phyloP scores from a whole-genome alignment of 2,113 vertebrate species.

The Protobothrops mucrosquamatus region DNA sequence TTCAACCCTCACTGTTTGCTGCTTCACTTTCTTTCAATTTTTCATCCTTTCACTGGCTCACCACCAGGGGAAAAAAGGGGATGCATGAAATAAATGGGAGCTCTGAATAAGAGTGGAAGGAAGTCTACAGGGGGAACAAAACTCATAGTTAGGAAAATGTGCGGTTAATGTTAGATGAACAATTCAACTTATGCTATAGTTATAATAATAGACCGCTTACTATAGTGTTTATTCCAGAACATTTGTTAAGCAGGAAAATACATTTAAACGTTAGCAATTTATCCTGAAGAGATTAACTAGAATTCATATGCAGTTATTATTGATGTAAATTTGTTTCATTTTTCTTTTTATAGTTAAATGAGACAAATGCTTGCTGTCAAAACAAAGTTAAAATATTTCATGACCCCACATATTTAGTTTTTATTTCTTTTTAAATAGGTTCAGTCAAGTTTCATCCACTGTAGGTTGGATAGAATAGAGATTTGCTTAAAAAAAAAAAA shows the following conservation, averaged over 20 bases:
- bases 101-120: neutral
- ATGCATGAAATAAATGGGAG: neutral
- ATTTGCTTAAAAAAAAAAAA: neutral
- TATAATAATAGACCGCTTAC: neutral
- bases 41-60: neutral
- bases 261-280: neutral
- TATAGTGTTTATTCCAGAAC: neutral
- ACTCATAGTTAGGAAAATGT: neutral
- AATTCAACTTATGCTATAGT: neutral
- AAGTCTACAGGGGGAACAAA: neutral
- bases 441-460: constrained; percentile 27
- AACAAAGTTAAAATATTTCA: neutral
- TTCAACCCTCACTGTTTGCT: neutral
- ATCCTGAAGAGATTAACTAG: neutral
- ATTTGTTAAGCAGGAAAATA: neutral
- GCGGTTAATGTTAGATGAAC: neutral
- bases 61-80: neutral
- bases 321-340: neutral
- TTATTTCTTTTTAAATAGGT: constrained; percentile 9
- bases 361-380: constrained; percentile 4
- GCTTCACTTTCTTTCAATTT: neutral
- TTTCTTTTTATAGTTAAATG: neutral
- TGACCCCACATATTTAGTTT: constrained; percentile 40
- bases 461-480: neutral
- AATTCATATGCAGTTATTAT: neutral